These are phyloP conservation scores for Falco berigora DNA, from an alignment of 2,797 vertebrate species.

Conservation along the genomic window DNA sequence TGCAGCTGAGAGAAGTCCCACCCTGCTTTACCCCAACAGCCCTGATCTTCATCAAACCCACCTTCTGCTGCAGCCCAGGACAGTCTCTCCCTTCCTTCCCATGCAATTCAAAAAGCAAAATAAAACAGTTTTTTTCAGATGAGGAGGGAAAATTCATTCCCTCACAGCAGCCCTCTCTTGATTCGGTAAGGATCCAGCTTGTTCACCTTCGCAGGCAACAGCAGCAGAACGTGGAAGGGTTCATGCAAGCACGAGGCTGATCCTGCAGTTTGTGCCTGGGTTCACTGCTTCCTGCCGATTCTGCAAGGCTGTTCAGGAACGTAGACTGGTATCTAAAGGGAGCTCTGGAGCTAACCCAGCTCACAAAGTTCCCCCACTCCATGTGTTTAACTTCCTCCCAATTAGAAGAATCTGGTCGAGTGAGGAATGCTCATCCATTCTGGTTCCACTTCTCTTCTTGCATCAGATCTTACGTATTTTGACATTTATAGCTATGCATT, in stretches of 20 bases:
- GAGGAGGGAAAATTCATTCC: neutral
- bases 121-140: neutral
- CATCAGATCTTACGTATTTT: neutral
- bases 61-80: neutral
- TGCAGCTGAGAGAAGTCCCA: neutral
- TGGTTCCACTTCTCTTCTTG: constrained; percentile 10
- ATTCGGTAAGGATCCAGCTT: neutral
- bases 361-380: neutral
- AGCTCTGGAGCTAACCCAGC: neutral
- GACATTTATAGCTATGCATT: neutral
- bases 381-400: constrained; percentile 28
- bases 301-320: neutral
- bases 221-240: neutral
- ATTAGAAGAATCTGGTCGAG: constrained; percentile 20
- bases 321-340: neutral
- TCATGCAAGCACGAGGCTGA: neutral
- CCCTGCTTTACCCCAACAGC: neutral
- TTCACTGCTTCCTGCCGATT: neutral
- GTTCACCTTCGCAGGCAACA: neutral
- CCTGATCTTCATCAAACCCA: neutral
- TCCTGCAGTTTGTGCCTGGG: neutral
- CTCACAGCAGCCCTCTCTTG: neutral
- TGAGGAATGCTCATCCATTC: constrained; percentile 44
- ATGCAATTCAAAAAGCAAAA: neutral
- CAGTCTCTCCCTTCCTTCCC: neutral